Base-by-base conservation (phyloP, 2,797 vertebrate species). In the Buceros bicornis region DNA sequence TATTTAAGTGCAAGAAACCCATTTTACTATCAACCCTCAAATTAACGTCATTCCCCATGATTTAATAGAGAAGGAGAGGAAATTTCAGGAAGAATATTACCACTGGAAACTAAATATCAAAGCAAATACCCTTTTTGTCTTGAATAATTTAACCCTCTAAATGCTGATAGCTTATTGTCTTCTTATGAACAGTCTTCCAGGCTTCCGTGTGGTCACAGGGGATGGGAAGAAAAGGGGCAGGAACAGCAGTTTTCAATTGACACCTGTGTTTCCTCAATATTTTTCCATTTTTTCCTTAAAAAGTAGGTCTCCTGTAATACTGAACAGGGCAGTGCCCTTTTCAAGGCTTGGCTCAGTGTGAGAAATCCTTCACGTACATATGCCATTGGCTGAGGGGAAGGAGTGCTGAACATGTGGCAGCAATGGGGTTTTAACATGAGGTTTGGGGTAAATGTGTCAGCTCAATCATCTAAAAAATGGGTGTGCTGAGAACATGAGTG, bases 1-100 rank as follows among this genome's bases (percentile, higher is more conserved):
- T 50, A 15, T 92, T 95, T 93, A 92, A 35, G 37, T 61, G 43
- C 16, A 74, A 89, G 78, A 91, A 94, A 78, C 71, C 40, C 17
- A 65, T 94, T 93, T 85, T 57, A 2, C 10, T 43, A 16, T 85
- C 20, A 43, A 58, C 37, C 8, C 14, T 84, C 66, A 71, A 66
- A 93, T 77, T 53, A 83, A 7, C 69, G 93, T 87, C 28, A 74
- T 2, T 87, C 8, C 31, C 9, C 14, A 14, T 85, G 57, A 87
- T 85, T 94, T 94, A 85, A 66, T 31, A 69, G 43, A 66, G 21
- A 70, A 3, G 8, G 43, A 66, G 21, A 70, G 3, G 8, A 35
- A 54, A 69, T 78, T 90, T 93, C 74, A 82, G 40, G 42, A 47
- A 61, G 11, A 61, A 33, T 61, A 67, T 82, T 25, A 51, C 47